Conservation (phyloP, 2,888 invertebrate species). For the Mythimna vitellina region DNA sequence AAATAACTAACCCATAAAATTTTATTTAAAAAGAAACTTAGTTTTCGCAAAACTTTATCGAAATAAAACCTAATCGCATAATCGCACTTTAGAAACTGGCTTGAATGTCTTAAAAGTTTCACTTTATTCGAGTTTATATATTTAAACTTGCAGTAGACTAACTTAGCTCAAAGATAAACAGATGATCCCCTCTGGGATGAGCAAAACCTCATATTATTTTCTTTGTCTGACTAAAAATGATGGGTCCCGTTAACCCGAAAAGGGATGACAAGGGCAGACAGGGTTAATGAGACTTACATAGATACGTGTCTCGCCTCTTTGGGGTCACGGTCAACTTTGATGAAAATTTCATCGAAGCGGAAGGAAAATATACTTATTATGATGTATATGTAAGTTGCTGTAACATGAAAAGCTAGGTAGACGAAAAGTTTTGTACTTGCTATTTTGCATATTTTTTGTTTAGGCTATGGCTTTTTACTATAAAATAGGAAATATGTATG, state of each 20-base stretch:
- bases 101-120: conserved; percentile 6
- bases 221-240: conserved; percentile 19
- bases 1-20: background rate
- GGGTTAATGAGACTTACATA: conserved; percentile 45
- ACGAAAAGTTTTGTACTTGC: background rate
- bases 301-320: conserved; percentile 22
- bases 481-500: too few species aligned
- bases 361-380: conserved; percentile 11
- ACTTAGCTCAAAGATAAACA: conserved; percentile 24
- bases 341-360: conserved; percentile 24
- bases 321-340: conserved; percentile 17
- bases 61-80: background rate
- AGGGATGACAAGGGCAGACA: conserved; percentile 52
- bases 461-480: too few species aligned
- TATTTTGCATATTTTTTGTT: background rate
- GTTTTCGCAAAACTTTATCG: background rate
- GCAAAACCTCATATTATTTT: conserved; percentile 24
- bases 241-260: conserved; percentile 28
- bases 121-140: background rate
- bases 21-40: background rate
- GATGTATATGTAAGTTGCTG: conserved; percentile 11
- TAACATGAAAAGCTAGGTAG: background rate
- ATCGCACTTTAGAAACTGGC: background rate
- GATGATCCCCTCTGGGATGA: conserved; percentile 7
- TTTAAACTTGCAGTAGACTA: background rate